These are phyloP conservation scores for Gopherus evgoodei DNA, from an alignment of 2,113 vertebrate species.

Conservation along the genomic window DNA sequence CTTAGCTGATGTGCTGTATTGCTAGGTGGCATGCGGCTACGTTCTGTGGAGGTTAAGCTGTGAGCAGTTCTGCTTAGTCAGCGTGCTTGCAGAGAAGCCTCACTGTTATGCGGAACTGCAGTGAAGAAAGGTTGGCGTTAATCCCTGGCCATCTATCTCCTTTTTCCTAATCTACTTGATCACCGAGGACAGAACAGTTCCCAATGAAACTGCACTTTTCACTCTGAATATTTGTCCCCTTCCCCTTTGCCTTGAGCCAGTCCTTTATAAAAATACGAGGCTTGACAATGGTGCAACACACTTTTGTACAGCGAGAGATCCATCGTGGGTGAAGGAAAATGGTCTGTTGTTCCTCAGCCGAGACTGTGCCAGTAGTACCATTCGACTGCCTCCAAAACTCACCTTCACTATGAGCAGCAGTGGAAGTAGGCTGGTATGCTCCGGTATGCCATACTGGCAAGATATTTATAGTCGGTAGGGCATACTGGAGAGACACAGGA, in stretches of 20 bases:
- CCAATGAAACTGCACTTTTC: neutral
- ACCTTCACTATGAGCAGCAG: neutral
- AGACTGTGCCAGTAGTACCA: neutral
- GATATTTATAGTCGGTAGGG: too few relatives aligned
- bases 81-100: neutral
- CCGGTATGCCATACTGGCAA: too few relatives aligned
- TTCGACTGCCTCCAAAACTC: neutral
- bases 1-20: neutral
- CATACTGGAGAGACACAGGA: too few relatives aligned
- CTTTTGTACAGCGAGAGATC: neutral
- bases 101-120: neutral
- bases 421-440: too few relatives aligned
- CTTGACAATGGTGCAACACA: accelerated
- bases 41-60: accelerated
- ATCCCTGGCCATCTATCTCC: neutral
- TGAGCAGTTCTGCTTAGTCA: accelerated
- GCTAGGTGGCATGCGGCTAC: accelerated
- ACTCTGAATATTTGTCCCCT: neutral
- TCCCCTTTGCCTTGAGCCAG: neutral
- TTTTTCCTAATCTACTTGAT: neutral
- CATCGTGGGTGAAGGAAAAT: neutral
- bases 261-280: accelerated
- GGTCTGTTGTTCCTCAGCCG: neutral
- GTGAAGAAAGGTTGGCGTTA: neutral
- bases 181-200: neutral